These are phyloP conservation scores for Macropus fuliginosus DNA, from an alignment of 2,797 vertebrate genomes.

Conservation along the genomic window DNA sequence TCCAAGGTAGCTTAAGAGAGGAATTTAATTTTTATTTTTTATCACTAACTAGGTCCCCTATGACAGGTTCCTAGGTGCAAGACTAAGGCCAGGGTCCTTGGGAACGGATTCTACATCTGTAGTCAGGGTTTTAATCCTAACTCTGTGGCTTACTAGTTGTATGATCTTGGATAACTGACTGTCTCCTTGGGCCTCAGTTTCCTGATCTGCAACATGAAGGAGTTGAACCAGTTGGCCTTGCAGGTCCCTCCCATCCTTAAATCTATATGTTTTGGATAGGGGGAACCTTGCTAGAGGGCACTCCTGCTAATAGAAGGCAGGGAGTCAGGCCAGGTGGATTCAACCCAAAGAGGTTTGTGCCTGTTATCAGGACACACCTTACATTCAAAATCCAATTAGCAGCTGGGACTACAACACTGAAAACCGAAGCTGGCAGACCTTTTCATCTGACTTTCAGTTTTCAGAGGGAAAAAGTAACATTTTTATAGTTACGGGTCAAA, in stretches of 20 bases:
- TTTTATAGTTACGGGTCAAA: conserved; percentile 86
- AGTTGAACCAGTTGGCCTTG: not conserved
- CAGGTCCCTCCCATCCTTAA: not conserved
- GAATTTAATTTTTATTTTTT: conserved; percentile 55
- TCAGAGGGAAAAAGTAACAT: conserved; percentile 79
- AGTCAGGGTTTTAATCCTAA: not conserved
- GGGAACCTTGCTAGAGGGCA: not conserved
- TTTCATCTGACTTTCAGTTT: conserved; percentile 83
- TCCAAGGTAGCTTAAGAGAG: conserved; percentile 28
- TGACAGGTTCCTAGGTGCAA: not conserved
- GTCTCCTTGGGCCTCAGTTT: not conserved
- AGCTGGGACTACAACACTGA: conserved; percentile 81
- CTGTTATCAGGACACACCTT: conserved; percentile 43
- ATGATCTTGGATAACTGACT: not conserved
- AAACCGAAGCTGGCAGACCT: conserved; percentile 84
- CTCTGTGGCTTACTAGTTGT: not conserved
- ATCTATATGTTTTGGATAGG: not conserved
- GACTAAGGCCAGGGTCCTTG: not conserved
- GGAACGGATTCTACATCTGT: not conserved
- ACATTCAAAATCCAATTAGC: conserved; percentile 79
- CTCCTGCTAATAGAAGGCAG: not conserved
- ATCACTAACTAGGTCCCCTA: not conserved
- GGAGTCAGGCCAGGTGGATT: not conserved
- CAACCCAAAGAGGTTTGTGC: not conserved
- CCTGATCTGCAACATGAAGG: not conserved